These are phyloP conservation scores for Apistogramma diplotaenia DNA, from an alignment of 2,113 vertebrate genomes.

Conservation along the genomic window DNA sequence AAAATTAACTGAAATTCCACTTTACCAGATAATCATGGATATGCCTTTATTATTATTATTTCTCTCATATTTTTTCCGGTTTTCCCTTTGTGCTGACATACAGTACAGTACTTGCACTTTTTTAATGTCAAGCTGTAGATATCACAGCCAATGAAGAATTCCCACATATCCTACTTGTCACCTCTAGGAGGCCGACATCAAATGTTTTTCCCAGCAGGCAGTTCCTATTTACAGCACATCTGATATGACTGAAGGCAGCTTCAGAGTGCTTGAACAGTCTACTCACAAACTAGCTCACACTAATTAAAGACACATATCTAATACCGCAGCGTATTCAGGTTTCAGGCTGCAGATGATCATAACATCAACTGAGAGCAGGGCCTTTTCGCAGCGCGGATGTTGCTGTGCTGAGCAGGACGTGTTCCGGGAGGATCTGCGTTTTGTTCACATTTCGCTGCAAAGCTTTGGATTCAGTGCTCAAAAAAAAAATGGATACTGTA, in stretches of 20 bases:
- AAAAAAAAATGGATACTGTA: not conserved
- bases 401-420: not conserved
- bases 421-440: not conserved
- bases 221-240: conserved; percentile 47
- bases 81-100: conserved; percentile 2
- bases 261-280: conserved; percentile 10
- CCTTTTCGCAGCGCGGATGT: not conserved
- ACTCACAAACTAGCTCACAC: conserved; percentile 27
- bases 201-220: conserved; percentile 18
- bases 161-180: conserved; percentile 19
- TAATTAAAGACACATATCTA: conserved; percentile 49
- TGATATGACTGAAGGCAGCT: conserved; percentile 43
- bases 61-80: not conserved
- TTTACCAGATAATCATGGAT: not conserved
- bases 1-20: not conserved
- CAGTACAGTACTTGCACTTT: not conserved
- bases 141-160: conserved; percentile 5
- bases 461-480: not conserved
- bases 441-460: not conserved
- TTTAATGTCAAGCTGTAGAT: not conserved
- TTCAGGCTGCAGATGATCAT: conserved; percentile 19
- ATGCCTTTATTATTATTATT: not conserved
- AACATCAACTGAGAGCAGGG: not conserved
- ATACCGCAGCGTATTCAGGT: not conserved
- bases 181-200: conserved; percentile 23